Base-by-base conservation (phyloP, 2,888 invertebrate species). In the Andricus curvator region DNA sequence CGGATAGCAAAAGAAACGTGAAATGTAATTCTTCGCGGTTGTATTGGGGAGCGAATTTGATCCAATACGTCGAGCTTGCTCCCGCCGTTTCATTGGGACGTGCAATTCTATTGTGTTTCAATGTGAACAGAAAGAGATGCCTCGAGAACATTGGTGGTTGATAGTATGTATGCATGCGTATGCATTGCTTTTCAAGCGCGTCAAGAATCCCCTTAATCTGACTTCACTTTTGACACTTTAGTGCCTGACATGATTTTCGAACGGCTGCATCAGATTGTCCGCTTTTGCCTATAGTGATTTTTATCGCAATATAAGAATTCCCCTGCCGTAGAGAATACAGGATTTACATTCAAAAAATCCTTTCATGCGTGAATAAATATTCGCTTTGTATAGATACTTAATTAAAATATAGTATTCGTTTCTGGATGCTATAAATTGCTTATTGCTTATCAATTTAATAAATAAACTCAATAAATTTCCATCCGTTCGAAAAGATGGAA, bases 121-220 rank as follows among this genome's bases (percentile, higher is more conserved):
- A 37, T 56, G 48, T 67, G 80, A 80, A 77, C 48, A 70, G 20
- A 11, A 20, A 74, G 51, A 78, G 80, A 70, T 78, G 76, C 74
- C n/a, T 44, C 60, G 79, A 78, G 70, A 78, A 81, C 25, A 15
- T 64, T 60, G n/a, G 25, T 37, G 77, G 80, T 33, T 62, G 62
- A 68, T 76, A 51, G 56, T 60, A 48, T 51, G 64, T 48, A 33
- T 77, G 66, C 70, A 65, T 66, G 44, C 17, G 44, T 66, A 41
- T 66, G 65, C 77, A 56, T 41, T 37, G 70, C 78, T 79, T 62
- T 81, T 70, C 44, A 80, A 74, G 56, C 78, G 20, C 48, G 78
- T 80, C 78, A 44, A 81, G 78, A 84, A 83, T 84, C 76, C 78
- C 81, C 78, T 82, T 81, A 85, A 85, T 85, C 81, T 81, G 65